Evolutionary conservation across 2,888 invertebrate species (phyloP).

Genomic region (Drosophila prostipennis): DNA sequence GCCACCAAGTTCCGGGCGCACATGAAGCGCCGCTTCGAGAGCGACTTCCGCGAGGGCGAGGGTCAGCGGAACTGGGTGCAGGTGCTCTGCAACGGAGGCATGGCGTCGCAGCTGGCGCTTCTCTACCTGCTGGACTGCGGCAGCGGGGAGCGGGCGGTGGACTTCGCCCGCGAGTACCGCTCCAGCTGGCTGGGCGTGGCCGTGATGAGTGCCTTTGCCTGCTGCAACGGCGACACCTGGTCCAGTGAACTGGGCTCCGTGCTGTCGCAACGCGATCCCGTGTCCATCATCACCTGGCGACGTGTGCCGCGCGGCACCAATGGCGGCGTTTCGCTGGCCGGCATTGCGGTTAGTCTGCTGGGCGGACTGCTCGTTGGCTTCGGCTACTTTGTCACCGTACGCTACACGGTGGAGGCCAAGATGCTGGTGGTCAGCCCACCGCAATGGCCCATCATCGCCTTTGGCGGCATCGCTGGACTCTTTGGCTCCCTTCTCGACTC

Average conservation of each 20-base stretch:
- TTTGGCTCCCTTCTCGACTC: conserved; percentile 94
- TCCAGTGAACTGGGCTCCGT: conserved; percentile 95
- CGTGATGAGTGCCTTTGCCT: conserved; percentile 91
- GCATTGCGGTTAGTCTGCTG: conserved; percentile 85
- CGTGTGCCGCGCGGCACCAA: conserved; percentile 94
- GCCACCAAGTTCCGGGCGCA: conserved; percentile 91
- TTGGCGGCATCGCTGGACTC: conserved; percentile 90
- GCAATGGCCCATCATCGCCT: conserved; percentile 91
- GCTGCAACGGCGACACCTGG: conserved; percentile 95
- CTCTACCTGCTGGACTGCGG: conserved; percentile 92
- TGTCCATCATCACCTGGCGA: conserved; percentile 89
- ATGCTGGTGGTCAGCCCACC: conserved; percentile 87
- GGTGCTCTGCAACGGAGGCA: conserved; percentile 94
- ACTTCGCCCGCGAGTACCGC: conserved; percentile 90
- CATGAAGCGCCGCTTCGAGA: conserved; percentile 89
- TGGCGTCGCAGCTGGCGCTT: conserved; percentile 91
- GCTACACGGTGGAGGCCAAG: conserved; percentile 87
- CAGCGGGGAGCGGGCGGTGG: conserved; percentile 90
- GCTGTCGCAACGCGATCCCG: conserved; percentile 88
- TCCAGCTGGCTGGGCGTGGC: conserved; percentile 93
- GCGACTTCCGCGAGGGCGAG: conserved; percentile 91
- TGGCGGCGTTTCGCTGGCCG: conserved; percentile 90
- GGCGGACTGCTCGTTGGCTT: conserved; percentile 88
- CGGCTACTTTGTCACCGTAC: conserved; percentile 88
- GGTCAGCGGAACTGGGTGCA: conserved; percentile 95